phyloP scores from a whole-genome alignment of 1,140 invertebrate genomes.

The Mylabris phalerata region DNA sequence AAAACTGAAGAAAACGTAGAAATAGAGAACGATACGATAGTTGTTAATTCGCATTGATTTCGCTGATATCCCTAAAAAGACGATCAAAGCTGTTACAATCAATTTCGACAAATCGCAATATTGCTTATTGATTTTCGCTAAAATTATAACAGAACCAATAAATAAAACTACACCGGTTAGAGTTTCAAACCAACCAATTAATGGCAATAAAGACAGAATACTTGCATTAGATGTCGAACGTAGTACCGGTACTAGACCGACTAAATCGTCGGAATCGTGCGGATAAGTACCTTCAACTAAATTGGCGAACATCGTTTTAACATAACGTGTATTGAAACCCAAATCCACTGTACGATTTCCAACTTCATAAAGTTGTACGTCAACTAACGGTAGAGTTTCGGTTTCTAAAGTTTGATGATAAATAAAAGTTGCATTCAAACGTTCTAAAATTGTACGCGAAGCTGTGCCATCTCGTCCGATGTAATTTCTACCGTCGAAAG shows the following conservation, averaged over 20 bases:
- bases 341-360: slow-evolving; percentile 1
- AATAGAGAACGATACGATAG: slow-evolving; percentile 1
- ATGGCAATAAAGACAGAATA: neutral
- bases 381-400: neutral
- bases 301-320: slow-evolving; percentile 2
- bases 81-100: neutral
- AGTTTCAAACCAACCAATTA: neutral
- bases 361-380: slow-evolving; percentile 1
- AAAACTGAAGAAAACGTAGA: slow-evolving; percentile 1
- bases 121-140: neutral
- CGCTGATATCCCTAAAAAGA: neutral
- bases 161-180: neutral
- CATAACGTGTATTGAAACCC: slow-evolving; percentile 5
- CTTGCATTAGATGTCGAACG: neutral
- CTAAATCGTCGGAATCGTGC: slow-evolving; percentile 4
- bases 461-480: neutral
- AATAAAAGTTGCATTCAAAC: slow-evolving; percentile 2
- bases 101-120: neutral
- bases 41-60: neutral
- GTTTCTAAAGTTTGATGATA: neutral
- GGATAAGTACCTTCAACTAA: slow-evolving; percentile 11
- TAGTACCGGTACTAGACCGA: neutral
- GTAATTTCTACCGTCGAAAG: neutral
- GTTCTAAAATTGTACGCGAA: neutral
- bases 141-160: neutral